These are phyloP conservation scores for Idaea straminata DNA, from an alignment of 2,888 invertebrate species.

Conservation along the genomic window DNA sequence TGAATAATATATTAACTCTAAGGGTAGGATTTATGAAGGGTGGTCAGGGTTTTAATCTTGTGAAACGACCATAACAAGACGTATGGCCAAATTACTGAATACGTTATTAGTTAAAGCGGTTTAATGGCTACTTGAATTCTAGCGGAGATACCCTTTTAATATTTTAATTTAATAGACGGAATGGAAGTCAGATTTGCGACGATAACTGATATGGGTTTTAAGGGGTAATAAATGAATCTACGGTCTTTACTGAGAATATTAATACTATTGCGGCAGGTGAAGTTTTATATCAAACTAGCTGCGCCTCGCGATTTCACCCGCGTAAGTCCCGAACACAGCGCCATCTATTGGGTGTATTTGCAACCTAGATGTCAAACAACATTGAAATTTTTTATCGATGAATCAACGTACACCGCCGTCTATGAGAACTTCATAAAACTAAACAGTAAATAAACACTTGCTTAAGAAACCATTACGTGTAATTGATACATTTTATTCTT, in stretches of 20 bases:
- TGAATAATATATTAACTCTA: slow-evolving; percentile 72
- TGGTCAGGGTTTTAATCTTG: slow-evolving; percentile 74
- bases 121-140: slow-evolving; percentile 69
- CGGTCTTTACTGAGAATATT: not conserved
- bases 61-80: slow-evolving; percentile 76
- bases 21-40: slow-evolving; percentile 76
- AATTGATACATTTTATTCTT: too few relatives aligned
- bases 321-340: too few relatives aligned
- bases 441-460: too few relatives aligned
- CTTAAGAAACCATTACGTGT: too few relatives aligned
- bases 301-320: too few relatives aligned
- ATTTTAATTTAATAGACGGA: slow-evolving; percentile 61
- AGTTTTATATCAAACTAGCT: not conserved
- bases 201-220: slow-evolving; percentile 2
- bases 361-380: too few relatives aligned
- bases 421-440: too few relatives aligned
- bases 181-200: slow-evolving; percentile 35
- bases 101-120: slow-evolving; percentile 67
- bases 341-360: too few relatives aligned
- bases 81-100: slow-evolving; percentile 77
- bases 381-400: too few relatives aligned
- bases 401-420: too few relatives aligned
- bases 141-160: slow-evolving; percentile 54
- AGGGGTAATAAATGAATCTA: not conserved
- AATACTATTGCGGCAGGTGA: not conserved